Percentiles rank a stretch among this genome's conserved stretches.
phyloP scores from a whole-genome alignment of 2,888 invertebrate species.

The Hanleya hanleyi region DNA sequence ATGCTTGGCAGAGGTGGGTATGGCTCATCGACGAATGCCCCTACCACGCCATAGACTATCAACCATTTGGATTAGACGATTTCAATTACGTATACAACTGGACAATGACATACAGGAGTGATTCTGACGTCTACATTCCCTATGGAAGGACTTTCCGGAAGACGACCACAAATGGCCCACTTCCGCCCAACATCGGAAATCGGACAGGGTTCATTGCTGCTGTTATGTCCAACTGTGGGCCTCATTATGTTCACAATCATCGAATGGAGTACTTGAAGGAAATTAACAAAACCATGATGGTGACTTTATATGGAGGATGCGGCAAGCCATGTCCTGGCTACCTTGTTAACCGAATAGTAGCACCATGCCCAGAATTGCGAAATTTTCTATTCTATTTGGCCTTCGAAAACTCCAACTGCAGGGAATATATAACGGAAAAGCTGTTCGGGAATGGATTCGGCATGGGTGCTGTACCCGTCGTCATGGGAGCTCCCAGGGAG shows the following conservation, averaged over 20 bases:
- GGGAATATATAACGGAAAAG: conserved; percentile 4
- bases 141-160: neutral
- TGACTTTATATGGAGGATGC: neutral
- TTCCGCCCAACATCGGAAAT: neutral
- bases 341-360: neutral
- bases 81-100: conserved; percentile 4
- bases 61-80: neutral
- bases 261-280: neutral
- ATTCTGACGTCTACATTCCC: neutral
- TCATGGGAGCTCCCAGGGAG: neutral
- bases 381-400: conserved; percentile 2
- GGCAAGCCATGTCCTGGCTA: neutral
- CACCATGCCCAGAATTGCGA: neutral
- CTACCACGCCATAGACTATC: neutral
- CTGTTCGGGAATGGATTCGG: neutral
- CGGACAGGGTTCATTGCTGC: neutral
- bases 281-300: neutral
- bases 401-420: conserved; percentile 5
- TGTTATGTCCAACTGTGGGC: neutral
- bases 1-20: conserved; percentile 4
- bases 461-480: conserved; percentile 1
- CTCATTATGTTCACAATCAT: neutral
- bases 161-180: neutral
- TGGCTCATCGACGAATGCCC: conserved; percentile 5
- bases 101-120: conserved; percentile 5